Percentiles rank a stretch among this genome's conserved stretches.
Evolutionary conservation across 2,113 vertebrate genomes (phyloP).

Genomic region (Lepisosteus osseus): DNA sequence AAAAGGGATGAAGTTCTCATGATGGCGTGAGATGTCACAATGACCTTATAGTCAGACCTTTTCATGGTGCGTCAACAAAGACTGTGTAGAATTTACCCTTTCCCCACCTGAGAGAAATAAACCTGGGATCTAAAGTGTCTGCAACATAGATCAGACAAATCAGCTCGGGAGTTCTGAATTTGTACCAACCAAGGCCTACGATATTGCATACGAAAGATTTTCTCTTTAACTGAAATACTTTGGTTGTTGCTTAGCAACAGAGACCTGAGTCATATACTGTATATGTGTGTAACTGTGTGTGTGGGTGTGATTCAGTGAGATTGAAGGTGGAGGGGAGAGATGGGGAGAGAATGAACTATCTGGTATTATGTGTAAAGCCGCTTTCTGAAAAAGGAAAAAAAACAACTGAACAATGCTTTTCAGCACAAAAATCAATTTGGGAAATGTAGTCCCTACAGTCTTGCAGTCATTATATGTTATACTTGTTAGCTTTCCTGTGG

Average conservation of each 20-base stretch:
- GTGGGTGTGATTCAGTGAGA: constrained; percentile 43
- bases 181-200: constrained; percentile 45
- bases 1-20: constrained; percentile 33
- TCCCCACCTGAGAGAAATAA: too few relatives aligned
- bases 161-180: constrained; percentile 40
- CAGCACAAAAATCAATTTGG: too few relatives aligned
- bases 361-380: too few relatives aligned
- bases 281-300: constrained; percentile 62
- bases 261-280: constrained; percentile 69
- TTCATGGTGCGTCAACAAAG: background rate
- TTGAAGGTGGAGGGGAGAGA: constrained; percentile 46
- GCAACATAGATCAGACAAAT: constrained; percentile 45
- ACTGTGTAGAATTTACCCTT: background rate
- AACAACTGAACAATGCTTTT: too few relatives aligned
- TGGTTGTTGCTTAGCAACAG: constrained; percentile 69
- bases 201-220: constrained; percentile 55
- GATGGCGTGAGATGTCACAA: background rate
- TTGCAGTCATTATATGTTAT: too few relatives aligned
- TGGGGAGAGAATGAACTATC: constrained; percentile 20
- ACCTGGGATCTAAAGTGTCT: constrained; percentile 19
- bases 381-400: too few relatives aligned
- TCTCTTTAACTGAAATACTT: constrained; percentile 54
- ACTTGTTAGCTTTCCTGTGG: too few relatives aligned
- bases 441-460: too few relatives aligned
- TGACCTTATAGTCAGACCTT: constrained; percentile 14